A percentile compares a stretch with the other conserved stretches of the same genome.
Evolutionary conservation across 2,113 vertebrate genomes (phyloP).

Genomic region (Mormyrus lacerda): DNA sequence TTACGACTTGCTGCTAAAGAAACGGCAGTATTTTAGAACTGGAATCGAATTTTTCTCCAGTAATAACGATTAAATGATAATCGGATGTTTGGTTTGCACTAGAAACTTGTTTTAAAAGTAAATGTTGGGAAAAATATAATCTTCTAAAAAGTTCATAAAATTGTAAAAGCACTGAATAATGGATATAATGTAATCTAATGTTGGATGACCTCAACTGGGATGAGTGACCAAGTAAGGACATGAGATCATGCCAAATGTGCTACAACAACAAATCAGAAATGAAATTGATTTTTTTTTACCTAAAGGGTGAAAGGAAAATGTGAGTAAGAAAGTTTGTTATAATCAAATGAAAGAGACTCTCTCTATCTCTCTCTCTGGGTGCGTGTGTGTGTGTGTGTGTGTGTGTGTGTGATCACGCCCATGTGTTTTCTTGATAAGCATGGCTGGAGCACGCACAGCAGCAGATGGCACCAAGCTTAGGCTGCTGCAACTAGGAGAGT

Average conservation of each 20-base stretch:
- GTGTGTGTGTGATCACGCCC: conserved; percentile 52
- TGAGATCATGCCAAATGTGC: neutral
- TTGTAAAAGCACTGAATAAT: neutral
- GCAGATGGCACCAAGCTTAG: conserved; percentile 62
- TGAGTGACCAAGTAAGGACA: neutral
- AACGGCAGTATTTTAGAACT: neutral
- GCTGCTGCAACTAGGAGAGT: conserved; percentile 37
- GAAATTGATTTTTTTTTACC: neutral
- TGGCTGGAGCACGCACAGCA: conserved; percentile 58
- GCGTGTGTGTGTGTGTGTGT: conserved; percentile 14
- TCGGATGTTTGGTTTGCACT: neutral
- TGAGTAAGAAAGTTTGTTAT: neutral
- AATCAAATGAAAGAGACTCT: neutral
- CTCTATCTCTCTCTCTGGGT: no score
- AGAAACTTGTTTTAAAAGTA: neutral
- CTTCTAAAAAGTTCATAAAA: neutral
- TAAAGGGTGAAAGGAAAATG: neutral
- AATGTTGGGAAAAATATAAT: neutral
- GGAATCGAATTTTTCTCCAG: neutral
- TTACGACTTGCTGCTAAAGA: neutral
- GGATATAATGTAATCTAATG: neutral
- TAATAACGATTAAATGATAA: neutral
- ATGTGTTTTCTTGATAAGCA: conserved; percentile 63
- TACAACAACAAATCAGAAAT: neutral
- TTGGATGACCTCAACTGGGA: neutral